Evolutionary conservation across 53 echinoderm and acorn worm genomes (phyloP), one percentile per base, ranked within the genome.

Genomic region (Actinopyga echinites): DNA sequence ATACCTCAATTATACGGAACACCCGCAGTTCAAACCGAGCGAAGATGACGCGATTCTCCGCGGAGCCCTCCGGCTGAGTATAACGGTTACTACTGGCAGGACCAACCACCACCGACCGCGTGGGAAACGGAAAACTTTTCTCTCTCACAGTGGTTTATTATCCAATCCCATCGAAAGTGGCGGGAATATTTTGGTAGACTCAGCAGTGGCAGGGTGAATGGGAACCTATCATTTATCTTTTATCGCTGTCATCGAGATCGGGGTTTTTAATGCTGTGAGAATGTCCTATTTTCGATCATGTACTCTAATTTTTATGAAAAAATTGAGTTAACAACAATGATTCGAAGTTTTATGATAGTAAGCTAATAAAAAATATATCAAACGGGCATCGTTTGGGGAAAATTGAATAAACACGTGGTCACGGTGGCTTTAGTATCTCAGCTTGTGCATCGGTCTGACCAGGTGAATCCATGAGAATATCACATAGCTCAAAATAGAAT

Each of bases 41-140:
- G 71, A 71, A 71, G 71, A 71, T 71, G 71, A 71, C 71, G 71
- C 44, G 71, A 42, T 24, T 71, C 44, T 71, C 71, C 25, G 34
- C 71, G 44, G 71, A 71, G 71, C 71, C 71, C 71, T 71, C 71
- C 71, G 71, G 71, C 71, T 40, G 71, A 71, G 71, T 71, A 71
- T 71, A 71, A 71, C 71, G 71, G 71, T 44, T 71, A 40, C 25
- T 26, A 23, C 38, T 44, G 71, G 71, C 71, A 71, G 71, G 71
- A 44, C 42, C 44, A 42, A 71, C 71, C 26, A 44, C 71, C 71
- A 71, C 71, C 71, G 71, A 71, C 71, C 44, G 71, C 71, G 71
- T 71, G 71, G 71, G 71, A 71, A 71, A 71, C 40, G 71, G 13
- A 40, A 71, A 71, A 71, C 71, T 71, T 71, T 71, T 71, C 71